Percentiles rank a stretch among this genome's conserved stretches.
phyloP scores from a whole-genome alignment of 2,113 vertebrate genomes.

The Gymnorhina tibicen region DNA sequence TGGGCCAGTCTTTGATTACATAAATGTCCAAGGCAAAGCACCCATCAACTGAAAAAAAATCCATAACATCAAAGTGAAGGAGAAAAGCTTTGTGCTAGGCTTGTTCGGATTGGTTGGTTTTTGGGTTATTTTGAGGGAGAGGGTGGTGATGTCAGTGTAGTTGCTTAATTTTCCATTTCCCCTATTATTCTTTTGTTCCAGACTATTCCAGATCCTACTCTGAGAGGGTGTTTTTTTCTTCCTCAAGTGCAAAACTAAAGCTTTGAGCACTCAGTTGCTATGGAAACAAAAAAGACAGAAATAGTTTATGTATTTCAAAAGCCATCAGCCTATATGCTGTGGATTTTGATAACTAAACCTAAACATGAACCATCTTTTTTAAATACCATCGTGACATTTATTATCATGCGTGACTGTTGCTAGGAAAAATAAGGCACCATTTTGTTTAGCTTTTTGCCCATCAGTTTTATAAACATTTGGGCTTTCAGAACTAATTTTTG shows the following conservation, averaged over 20 bases:
- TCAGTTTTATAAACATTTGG: conserved; percentile 56
- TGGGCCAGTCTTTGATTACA: background rate
- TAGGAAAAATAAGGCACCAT: conserved; percentile 61
- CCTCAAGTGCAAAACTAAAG: conserved; percentile 70
- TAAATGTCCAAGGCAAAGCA: conserved; percentile 1
- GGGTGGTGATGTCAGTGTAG: background rate
- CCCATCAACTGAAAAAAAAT: background rate
- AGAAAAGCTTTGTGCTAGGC: background rate
- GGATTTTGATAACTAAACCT: conserved; percentile 81
- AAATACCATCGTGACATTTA: conserved; percentile 46
- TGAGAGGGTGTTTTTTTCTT: conserved; percentile 37
- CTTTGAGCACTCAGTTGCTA: conserved; percentile 78
- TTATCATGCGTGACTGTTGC: conserved; percentile 34
- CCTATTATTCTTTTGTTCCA: conserved; percentile 72
- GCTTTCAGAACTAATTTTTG: conserved; percentile 47
- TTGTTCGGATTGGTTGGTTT: background rate
- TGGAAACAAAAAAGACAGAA: conserved; percentile 78
- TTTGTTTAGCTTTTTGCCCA: conserved; percentile 47
- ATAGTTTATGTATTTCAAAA: conserved; percentile 81
- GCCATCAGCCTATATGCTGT: conserved; percentile 76
- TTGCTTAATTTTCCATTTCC: conserved; percentile 53
- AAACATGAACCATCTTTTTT: conserved; percentile 61
- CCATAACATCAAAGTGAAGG: background rate
- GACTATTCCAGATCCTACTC: conserved; percentile 64
- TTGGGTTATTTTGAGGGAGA: background rate